These are phyloP conservation scores for Motacilla tschutschensis DNA, from an alignment of 2,113 vertebrate genomes.

Conservation along the genomic window DNA sequence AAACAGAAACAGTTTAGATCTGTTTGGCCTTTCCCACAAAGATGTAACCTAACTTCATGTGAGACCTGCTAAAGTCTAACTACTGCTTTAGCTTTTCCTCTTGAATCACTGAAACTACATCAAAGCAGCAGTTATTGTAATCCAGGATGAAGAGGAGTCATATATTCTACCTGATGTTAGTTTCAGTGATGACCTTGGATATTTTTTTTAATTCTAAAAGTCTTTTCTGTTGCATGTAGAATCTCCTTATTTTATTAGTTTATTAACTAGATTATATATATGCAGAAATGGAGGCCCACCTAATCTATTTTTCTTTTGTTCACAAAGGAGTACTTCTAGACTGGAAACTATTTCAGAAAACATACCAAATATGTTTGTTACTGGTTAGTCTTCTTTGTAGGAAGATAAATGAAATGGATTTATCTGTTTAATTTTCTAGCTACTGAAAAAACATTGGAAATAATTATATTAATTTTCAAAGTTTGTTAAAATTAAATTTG, in stretches of 20 bases:
- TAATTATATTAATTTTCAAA: background rate
- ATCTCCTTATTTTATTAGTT: background rate
- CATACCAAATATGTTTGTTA: background rate
- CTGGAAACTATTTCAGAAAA: background rate
- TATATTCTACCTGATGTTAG: background rate
- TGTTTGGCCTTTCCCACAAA: background rate
- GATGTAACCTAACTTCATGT: background rate
- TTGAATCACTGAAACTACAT: background rate
- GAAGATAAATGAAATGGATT: background rate
- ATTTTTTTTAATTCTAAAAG: background rate
- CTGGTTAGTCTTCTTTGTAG: background rate
- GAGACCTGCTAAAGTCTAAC: background rate
- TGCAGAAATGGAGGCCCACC: background rate
- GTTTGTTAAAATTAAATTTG: background rate
- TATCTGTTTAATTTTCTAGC: background rate
- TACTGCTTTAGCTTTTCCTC: background rate
- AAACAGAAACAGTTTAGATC: background rate
- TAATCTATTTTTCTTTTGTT: background rate
- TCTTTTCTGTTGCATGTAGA: background rate
- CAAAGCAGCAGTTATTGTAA: background rate
- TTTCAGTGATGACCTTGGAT: background rate
- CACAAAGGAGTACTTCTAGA: background rate
- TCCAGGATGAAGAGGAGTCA: background rate
- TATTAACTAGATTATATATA: background rate
- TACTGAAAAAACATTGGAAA: background rate